Base-by-base conservation (phyloP, 2,888 invertebrate genomes). In the Campoplex capitator region DNA sequence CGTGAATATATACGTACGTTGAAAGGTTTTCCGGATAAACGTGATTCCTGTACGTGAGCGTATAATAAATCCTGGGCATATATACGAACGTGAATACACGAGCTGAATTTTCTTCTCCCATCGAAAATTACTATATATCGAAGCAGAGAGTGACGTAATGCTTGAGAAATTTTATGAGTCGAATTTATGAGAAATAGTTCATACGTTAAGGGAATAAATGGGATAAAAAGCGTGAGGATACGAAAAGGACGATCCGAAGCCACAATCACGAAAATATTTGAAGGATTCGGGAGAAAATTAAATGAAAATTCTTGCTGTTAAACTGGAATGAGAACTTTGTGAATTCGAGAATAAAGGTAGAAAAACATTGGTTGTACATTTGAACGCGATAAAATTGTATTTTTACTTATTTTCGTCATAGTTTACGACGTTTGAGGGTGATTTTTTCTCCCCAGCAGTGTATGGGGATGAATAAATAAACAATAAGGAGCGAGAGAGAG, bases 21-120 rank as follows among this genome's bases (percentile, higher is more conserved):
- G 65, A 71, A 58, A 70, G 70, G 45, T 48, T 79, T 71, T 79
- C 70, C 45, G 32, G 48, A 58, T 70, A 71, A 79, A 70, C 48
- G 42, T 58, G 38, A 71, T 70, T 56, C 62, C 38, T 56, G 38
- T 38, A 38, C 38, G 35, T 56, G n/a, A 28, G 28, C 45, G 38
- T 28, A 56, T 38, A 62, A 65, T 77, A 77, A 77, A 77, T 67
- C 58, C 35, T 58, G 35, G 11, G 23, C 7, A 38, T 38, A 38
- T 38, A 35, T 32, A 18, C n/a, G 51, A 6, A 51, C 35, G 58
- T 32, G 67, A 48, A 65, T 67, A 65, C 32, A 73, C 16, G 73
- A 56, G 71, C 18, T 51, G 71, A 71, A 74, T 74, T 74, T 74
- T 1, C 9, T 38, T 38, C 38, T 16, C 56, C 11, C n/a, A n/a